Evolutionary conservation across 2,888 invertebrate genomes (phyloP).

Genomic region (Dermolepida albohirtum): DNA sequence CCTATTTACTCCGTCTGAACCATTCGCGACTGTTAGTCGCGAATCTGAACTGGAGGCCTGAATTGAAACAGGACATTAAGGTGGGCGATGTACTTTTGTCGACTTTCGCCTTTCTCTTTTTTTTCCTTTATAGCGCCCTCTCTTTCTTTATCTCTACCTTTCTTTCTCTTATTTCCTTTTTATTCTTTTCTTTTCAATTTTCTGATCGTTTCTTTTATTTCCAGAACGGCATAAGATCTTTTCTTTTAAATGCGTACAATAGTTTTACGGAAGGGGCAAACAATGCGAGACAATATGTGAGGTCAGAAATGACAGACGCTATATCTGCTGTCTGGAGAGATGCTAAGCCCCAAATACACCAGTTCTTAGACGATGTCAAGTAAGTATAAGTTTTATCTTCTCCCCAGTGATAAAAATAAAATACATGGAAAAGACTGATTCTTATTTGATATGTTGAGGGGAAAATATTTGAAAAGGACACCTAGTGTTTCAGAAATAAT

Average conservation of each 20-base stretch:
- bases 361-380: slow-evolving; percentile 79
- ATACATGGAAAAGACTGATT: not conserved
- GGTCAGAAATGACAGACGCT: slow-evolving; percentile 77
- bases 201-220: slow-evolving; percentile 34
- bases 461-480: no score
- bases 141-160: no score
- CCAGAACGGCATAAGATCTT: slow-evolving; percentile 40
- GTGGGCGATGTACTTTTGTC: slow-evolving; percentile 56
- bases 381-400: slow-evolving; percentile 54
- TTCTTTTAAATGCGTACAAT: slow-evolving; percentile 39
- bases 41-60: slow-evolving; percentile 83
- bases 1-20: slow-evolving; percentile 84
- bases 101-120: not conserved
- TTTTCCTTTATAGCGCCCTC: not conserved
- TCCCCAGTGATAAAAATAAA: slow-evolving; percentile 8
- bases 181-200: not conserved
- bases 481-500: no score
- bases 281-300: slow-evolving; percentile 75
- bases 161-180: not conserved
- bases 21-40: slow-evolving; percentile 86
- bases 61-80: slow-evolving; percentile 73
- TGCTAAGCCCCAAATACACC: slow-evolving; percentile 76
- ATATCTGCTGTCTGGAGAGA: slow-evolving; percentile 80
- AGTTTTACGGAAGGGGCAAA: slow-evolving; percentile 62
- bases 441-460: not conserved